These are phyloP conservation scores for Tetragonisca angustula DNA, from an alignment of 2,888 invertebrate genomes.

Conservation along the genomic window DNA sequence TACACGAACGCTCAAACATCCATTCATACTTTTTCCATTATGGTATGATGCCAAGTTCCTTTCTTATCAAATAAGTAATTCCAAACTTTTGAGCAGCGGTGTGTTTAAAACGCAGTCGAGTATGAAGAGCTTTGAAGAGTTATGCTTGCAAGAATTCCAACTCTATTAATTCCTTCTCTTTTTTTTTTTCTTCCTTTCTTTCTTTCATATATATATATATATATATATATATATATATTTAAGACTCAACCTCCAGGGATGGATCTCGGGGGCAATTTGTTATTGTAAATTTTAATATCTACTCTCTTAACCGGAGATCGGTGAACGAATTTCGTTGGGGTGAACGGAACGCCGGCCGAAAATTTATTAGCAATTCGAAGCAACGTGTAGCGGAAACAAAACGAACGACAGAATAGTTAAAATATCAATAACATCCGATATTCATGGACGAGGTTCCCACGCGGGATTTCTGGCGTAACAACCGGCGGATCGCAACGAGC, in stretches of 20 bases:
- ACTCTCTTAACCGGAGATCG: neutral
- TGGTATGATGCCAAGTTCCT: neutral
- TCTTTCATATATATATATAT: too few species aligned
- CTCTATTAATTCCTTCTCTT: neutral
- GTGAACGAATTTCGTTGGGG: neutral
- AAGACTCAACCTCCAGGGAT: too few species aligned
- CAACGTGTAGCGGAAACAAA: conserved; percentile 18
- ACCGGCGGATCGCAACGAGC: neutral
- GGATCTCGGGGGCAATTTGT: neutral
- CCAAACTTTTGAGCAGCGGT: neutral
- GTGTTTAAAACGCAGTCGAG: neutral
- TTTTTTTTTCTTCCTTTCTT: neutral
- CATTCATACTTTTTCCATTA: neutral
- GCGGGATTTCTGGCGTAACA: neutral
- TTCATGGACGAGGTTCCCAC: conserved; percentile 11
- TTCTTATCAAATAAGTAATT: neutral
- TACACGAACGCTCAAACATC: neutral
- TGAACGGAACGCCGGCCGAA: neutral
- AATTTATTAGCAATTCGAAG: conserved; percentile 24
- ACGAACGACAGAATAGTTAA: conserved; percentile 25
- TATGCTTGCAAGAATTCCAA: neutral
- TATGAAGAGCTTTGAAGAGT: neutral
- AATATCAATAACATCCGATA: conserved; percentile 37
- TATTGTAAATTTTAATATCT: neutral
- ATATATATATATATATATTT: too few species aligned